Evolutionary conservation across 2,797 vertebrate species (phyloP).

Genomic region (Acomys russatus): DNA sequence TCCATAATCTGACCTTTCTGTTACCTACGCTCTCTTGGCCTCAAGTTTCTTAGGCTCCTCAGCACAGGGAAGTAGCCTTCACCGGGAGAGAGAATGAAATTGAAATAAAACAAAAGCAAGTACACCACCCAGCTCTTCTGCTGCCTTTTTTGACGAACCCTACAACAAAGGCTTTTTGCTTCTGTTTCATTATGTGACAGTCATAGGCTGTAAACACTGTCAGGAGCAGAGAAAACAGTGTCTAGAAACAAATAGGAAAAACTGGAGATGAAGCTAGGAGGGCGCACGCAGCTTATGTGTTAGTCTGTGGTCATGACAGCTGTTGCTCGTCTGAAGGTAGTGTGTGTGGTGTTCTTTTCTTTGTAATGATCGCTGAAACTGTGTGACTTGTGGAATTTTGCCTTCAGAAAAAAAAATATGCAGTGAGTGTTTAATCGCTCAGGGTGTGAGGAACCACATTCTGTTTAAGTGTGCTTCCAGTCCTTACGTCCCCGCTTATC

Average conservation of each 20-base stretch:
- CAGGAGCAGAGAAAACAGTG: slow-evolving; percentile 72
- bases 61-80: not conserved
- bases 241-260: slow-evolving; percentile 80
- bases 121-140: not conserved
- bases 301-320: slow-evolving; percentile 80
- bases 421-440: slow-evolving; percentile 87
- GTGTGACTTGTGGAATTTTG: slow-evolving; percentile 83
- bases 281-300: slow-evolving; percentile 75
- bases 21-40: not conserved
- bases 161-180: slow-evolving; percentile 59
- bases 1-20: slow-evolving; percentile 39
- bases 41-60: not conserved
- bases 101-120: slow-evolving; percentile 36
- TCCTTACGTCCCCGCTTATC: slow-evolving; percentile 88
- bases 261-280: slow-evolving; percentile 78
- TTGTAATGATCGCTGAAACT: slow-evolving; percentile 77
- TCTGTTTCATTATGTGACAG: slow-evolving; percentile 77
- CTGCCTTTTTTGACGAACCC: slow-evolving; percentile 56
- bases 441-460: slow-evolving; percentile 87
- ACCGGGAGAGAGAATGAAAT: slow-evolving; percentile 3
- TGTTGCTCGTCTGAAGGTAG: slow-evolving; percentile 73
- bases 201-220: slow-evolving; percentile 72
- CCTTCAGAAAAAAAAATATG: slow-evolving; percentile 84
- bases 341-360: slow-evolving; percentile 67
- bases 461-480: slow-evolving; percentile 86